phyloP scores from a whole-genome alignment of 1,140 invertebrate genomes.

The Anastrepha ludens region DNA sequence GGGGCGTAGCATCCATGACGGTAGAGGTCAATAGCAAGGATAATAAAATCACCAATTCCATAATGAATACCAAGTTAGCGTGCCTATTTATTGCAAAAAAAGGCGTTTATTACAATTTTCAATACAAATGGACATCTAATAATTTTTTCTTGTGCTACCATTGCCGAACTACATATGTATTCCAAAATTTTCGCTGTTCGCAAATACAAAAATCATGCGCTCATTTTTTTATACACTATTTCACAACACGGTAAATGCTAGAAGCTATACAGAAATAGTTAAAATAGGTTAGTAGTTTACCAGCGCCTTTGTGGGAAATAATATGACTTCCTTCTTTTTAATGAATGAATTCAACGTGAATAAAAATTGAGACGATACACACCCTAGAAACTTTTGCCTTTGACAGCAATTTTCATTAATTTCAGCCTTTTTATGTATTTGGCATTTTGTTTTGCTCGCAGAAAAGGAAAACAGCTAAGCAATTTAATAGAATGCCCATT shows the following conservation, averaged over 20 bases:
- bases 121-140: background rate
- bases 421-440: conserved; percentile 39
- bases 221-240: background rate
- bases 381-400: conserved; percentile 45
- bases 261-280: background rate
- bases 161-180: background rate
- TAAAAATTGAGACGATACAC: conserved; percentile 32
- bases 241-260: conserved; percentile 1
- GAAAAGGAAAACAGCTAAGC: background rate
- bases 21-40: background rate
- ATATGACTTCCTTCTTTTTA: background rate
- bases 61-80: background rate
- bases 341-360: background rate
- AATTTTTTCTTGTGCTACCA: background rate
- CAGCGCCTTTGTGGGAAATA: background rate
- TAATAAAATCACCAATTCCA: too few species aligned
- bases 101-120: background rate
- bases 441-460: conserved; percentile 22
- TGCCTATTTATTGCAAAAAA: background rate
- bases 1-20: background rate
- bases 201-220: background rate
- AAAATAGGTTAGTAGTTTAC: conserved; percentile 20
- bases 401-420: conserved; percentile 26
- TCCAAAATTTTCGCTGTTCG: background rate
- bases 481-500: background rate